phyloP scores from a whole-genome alignment of 2,113 vertebrate species.

The Toxotes jaculatrix region DNA sequence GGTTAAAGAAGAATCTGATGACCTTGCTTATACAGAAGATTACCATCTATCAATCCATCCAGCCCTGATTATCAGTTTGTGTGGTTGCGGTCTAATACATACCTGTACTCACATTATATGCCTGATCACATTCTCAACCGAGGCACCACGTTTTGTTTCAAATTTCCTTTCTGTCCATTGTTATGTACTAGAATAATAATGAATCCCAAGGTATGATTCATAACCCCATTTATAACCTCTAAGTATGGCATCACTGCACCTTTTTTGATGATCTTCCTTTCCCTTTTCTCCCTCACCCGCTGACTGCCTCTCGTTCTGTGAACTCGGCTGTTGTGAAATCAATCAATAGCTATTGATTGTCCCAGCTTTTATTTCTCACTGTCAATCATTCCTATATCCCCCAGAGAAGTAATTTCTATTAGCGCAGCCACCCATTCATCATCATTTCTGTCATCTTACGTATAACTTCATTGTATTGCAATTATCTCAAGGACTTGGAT shows the following conservation, averaged over 20 bases:
- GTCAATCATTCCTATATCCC: conserved; percentile 62
- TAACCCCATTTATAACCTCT: conserved; percentile 36
- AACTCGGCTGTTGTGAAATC: conserved; percentile 66
- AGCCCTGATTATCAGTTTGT: conserved; percentile 2
- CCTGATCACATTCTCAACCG: not conserved
- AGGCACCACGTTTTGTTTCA: conserved; percentile 9
- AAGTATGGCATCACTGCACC: conserved; percentile 41
- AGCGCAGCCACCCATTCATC: conserved; percentile 72
- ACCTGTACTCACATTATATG: not conserved
- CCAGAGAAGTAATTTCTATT: conserved; percentile 73
- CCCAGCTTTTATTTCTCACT: conserved; percentile 69
- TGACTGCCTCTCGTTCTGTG: conserved; percentile 35
- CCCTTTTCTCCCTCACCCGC: not conserved
- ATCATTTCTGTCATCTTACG: conserved; percentile 73
- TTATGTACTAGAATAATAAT: conserved; percentile 22
- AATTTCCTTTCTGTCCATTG: conserved; percentile 9
- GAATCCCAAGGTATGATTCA: conserved; percentile 59
- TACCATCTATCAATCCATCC: conserved; percentile 30
- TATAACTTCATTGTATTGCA: conserved; percentile 57
- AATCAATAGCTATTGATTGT: conserved; percentile 76
- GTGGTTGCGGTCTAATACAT: not conserved
- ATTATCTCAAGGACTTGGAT: conserved; percentile 58
- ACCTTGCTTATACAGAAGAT: not conserved
- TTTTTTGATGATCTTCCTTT: conserved; percentile 44
- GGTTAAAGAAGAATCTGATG: not conserved